Percentiles rank a stretch among this genome's conserved stretches.
phyloP scores from a whole-genome alignment of 2,888 invertebrate genomes.

The Sinodicranocentrus sp. region DNA sequence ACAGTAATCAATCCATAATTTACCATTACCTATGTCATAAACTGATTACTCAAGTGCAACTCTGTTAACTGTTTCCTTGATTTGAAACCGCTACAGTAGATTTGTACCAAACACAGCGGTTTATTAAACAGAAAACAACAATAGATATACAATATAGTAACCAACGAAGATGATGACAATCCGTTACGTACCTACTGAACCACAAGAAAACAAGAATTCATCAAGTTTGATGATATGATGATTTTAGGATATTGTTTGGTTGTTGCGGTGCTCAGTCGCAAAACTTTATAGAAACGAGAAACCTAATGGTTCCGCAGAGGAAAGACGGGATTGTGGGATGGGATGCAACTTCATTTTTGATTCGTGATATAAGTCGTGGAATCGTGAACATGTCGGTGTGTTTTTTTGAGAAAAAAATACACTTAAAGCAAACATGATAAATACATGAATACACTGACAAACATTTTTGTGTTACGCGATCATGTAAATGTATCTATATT shows the following conservation, averaged over 20 bases:
- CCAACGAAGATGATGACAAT: constrained; percentile 22
- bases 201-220: constrained; percentile 26
- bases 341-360: neutral
- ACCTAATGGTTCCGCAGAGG: neutral
- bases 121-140: neutral
- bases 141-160: neutral
- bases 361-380: neutral
- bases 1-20: neutral
- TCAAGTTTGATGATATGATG: constrained; percentile 18
- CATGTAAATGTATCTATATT: neutral
- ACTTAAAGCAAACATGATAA: neutral
- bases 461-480: neutral
- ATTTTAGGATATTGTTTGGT: constrained; percentile 13
- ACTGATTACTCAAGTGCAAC: neutral
- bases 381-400: constrained; percentile 10
- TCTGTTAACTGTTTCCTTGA: constrained; percentile 19
- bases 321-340: neutral
- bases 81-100: neutral
- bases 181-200: constrained; percentile 25
- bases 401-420: neutral
- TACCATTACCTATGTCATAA: neutral
- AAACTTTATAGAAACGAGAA: neutral
- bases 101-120: neutral
- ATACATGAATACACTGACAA: neutral
- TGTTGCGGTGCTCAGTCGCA: neutral